Evolutionary conservation across 2,113 vertebrate species (phyloP).

Genomic region (Embiotoca jacksoni): DNA sequence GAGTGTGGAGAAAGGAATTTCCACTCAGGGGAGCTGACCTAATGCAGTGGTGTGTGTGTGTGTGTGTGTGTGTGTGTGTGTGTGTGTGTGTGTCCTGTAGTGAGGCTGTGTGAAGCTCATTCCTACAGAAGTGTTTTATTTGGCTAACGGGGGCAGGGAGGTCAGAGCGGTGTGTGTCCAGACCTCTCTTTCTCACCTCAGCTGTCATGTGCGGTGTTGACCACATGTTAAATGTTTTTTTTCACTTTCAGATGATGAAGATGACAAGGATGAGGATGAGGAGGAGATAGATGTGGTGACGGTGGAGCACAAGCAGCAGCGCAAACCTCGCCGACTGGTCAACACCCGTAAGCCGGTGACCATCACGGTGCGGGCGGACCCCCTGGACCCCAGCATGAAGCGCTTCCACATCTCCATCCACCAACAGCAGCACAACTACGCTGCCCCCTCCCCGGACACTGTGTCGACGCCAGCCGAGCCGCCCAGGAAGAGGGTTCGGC

Average conservation of each 20-base stretch:
- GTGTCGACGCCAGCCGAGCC: conserved; percentile 69
- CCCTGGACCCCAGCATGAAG: conserved; percentile 91
- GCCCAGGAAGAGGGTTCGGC: conserved; percentile 76
- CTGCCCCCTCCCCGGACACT: conserved; percentile 90
- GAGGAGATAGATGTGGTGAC: conserved; percentile 98
- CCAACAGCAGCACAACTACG: conserved; percentile 98
- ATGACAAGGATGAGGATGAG: conserved; percentile 83
- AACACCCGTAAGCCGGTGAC: conserved; percentile 90
- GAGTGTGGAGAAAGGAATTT: conserved; percentile 48
- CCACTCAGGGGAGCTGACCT: conserved; percentile 43
- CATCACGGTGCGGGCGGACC: conserved; percentile 91
- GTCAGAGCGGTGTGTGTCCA: neutral
- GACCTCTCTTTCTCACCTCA: neutral
- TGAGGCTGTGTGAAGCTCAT: conserved; percentile 28
- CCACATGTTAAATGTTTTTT: neutral
- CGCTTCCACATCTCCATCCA: conserved; percentile 97
- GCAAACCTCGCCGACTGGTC: conserved; percentile 88
- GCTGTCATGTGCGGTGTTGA: neutral
- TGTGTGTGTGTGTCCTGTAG: neutral
- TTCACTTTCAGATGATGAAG: conserved; percentile 73
- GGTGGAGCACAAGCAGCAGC: conserved; percentile 92
- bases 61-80: neutral
- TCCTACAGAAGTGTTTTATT: conserved; percentile 23
- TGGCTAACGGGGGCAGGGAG: conserved; percentile 4
- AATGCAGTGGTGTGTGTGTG: conserved; percentile 10